A percentile compares a stretch with the other conserved stretches of the same genome.
phyloP scores from a whole-genome alignment of 1,140 invertebrate genomes.

The Papilio helenus region DNA sequence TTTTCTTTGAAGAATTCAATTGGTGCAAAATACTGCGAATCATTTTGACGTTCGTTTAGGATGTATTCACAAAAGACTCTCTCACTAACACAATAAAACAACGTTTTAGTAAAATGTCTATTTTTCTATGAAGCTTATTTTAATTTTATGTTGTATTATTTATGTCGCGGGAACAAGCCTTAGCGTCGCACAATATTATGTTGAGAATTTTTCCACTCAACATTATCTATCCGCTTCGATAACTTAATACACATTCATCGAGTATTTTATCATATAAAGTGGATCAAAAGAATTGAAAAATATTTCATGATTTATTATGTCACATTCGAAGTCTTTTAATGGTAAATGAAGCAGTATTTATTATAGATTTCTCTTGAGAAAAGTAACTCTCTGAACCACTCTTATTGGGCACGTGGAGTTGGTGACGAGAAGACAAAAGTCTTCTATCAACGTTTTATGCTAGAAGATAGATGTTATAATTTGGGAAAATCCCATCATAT shows the following conservation, averaged over 20 bases:
- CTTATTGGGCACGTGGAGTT: no score
- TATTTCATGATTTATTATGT: neutral
- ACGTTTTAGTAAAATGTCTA: neutral
- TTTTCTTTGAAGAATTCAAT: neutral
- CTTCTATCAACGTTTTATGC: no score
- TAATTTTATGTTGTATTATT: slow-evolving; percentile 10
- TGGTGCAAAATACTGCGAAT: no score
- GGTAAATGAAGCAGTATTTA: no score
- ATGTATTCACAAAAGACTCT: neutral
- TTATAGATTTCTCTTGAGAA: no score
- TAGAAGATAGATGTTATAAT: no score
- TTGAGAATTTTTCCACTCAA: slow-evolving; percentile 20
- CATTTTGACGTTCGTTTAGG: no score
- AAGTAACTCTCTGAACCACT: no score
- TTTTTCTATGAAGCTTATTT: neutral
- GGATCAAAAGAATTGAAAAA: neutral
- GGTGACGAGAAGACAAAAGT: no score
- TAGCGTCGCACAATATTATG: slow-evolving; percentile 3
- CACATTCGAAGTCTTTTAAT: no score
- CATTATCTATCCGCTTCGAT: slow-evolving; percentile 17
- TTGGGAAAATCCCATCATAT: no score
- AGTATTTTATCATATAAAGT: slow-evolving; percentile 18
- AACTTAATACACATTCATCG: slow-evolving; percentile 25
- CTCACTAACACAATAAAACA: neutral
- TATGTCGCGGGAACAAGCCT: neutral